Evolutionary conservation across 2,797 vertebrate genomes (phyloP).

Genomic region (Enteromius treurensis): DNA sequence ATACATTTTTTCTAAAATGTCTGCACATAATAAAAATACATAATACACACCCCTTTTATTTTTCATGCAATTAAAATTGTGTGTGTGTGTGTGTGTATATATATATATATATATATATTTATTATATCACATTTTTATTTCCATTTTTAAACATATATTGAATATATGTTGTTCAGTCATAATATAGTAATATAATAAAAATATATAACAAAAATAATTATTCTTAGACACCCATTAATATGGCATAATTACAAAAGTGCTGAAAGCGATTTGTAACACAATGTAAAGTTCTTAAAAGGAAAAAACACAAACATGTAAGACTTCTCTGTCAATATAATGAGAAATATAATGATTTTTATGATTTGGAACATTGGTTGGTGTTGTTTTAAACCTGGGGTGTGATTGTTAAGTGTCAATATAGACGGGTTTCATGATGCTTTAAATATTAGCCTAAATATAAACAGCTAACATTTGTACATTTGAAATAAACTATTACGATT

Average conservation of each 20-base stretch:
- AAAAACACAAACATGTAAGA: background rate
- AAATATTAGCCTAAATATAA: background rate
- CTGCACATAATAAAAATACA: no score
- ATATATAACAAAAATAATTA: no score
- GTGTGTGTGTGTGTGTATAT: no score
- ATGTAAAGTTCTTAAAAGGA: background rate
- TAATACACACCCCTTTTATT: no score
- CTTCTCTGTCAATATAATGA: no score
- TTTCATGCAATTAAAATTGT: no score
- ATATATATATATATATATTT: no score
- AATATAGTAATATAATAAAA: no score
- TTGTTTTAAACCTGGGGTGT: background rate
- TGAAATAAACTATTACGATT: background rate
- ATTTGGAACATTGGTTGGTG: background rate
- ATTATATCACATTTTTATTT: background rate
- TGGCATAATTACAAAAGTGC: background rate
- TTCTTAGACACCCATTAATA: background rate
- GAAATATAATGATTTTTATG: no score
- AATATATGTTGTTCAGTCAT: no score
- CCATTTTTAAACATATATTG: no score
- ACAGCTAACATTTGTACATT: background rate
- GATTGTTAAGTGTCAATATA: background rate
- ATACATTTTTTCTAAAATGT: no score
- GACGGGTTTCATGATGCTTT: background rate
- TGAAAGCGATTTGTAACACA: background rate